phyloP scores from a whole-genome alignment of 35 echinoderm and acorn worm species.

The Stichopus chloronotus region DNA sequence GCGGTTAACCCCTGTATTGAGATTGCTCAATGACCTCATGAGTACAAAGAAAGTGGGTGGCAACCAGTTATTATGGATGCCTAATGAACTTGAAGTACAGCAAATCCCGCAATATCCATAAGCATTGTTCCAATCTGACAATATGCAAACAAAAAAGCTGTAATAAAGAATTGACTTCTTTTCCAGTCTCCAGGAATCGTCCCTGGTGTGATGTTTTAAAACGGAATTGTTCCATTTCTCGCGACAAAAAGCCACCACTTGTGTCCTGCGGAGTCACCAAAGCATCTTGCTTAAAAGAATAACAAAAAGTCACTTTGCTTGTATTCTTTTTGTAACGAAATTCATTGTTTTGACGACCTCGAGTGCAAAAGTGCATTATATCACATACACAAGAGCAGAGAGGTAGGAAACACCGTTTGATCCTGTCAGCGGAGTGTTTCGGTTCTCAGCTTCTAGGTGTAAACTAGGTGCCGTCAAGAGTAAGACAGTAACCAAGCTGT shows the following conservation, averaged over 20 bases:
- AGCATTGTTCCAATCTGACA: slow-evolving; percentile 20
- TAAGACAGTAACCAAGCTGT: neutral
- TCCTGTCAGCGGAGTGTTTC: neutral
- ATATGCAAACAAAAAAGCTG: slow-evolving; percentile 32
- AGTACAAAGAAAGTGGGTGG: slow-evolving; percentile 20
- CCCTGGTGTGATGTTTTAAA: slow-evolving; percentile 24
- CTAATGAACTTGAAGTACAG: slow-evolving; percentile 36
- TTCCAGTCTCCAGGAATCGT: neutral
- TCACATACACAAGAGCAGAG: neutral
- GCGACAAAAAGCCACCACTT: slow-evolving; percentile 3
- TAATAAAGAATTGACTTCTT: slow-evolving; percentile 45
- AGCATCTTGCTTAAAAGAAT: slow-evolving; percentile 38
- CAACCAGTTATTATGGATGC: neutral
- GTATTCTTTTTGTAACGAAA: slow-evolving; percentile 1
- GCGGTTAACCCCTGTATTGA: neutral
- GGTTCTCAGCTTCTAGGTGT: slow-evolving; percentile 1
- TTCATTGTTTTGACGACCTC: slow-evolving; percentile 36
- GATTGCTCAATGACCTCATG: slow-evolving; percentile 21
- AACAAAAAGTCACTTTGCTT: slow-evolving; percentile 28
- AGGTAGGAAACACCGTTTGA: neutral
- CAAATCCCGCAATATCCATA: slow-evolving; percentile 23
- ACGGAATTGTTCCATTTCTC: slow-evolving; percentile 41
- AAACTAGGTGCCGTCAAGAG: neutral
- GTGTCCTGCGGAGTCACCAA: slow-evolving; percentile 27
- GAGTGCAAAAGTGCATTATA: slow-evolving; percentile 26